Conservation (phyloP, 2,888 invertebrate species). For the Epinotia nisella region DNA sequence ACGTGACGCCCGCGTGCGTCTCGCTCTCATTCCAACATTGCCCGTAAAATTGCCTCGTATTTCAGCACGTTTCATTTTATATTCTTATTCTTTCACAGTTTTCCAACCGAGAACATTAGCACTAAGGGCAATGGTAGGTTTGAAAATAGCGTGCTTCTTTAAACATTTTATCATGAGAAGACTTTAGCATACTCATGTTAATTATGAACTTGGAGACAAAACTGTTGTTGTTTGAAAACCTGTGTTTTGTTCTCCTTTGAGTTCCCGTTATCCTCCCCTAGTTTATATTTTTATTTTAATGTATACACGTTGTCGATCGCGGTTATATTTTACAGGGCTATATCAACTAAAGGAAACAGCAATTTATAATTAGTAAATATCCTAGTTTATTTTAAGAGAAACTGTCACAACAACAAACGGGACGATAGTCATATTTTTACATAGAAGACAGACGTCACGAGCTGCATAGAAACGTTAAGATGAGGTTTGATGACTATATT, state of each 20-base stretch:
- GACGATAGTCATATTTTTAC: no score
- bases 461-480: no score
- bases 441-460: no score
- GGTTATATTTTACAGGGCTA: background rate
- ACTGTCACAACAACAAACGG: no score
- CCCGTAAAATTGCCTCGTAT: slow-evolving; percentile 35
- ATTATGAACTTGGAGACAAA: background rate
- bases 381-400: no score
- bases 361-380: no score
- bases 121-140: background rate
- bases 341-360: no score
- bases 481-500: no score
- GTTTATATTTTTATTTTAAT: no score
- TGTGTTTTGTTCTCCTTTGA: background rate
- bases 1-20: slow-evolving; percentile 61
- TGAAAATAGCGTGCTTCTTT: background rate
- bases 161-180: background rate
- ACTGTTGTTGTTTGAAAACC: slow-evolving; percentile 12
- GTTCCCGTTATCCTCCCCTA: no score
- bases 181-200: background rate
- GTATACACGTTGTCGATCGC: background rate
- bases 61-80: background rate
- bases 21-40: slow-evolving; percentile 49
- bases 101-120: background rate
- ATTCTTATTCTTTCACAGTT: background rate